A percentile compares a stretch with the other conserved stretches of the same genome.
Evolutionary conservation across 2,888 invertebrate genomes (phyloP).

Genomic region (Oegoconia quadripuncta): DNA sequence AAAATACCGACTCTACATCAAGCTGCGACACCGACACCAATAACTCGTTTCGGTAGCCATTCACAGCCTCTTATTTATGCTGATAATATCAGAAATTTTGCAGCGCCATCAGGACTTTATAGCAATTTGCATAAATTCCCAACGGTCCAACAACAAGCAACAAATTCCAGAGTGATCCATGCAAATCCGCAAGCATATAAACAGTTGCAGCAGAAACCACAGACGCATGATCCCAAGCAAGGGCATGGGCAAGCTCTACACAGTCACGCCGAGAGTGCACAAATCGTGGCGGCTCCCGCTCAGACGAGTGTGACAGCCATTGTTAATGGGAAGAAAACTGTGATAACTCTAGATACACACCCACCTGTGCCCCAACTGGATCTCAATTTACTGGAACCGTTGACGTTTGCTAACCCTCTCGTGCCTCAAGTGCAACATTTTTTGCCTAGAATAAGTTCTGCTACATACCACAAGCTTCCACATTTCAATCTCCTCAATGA

Average conservation of each 20-base stretch:
- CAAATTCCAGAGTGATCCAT: slow-evolving; percentile 23
- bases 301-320: slow-evolving; percentile 49
- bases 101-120: slow-evolving; percentile 29
- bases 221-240: slow-evolving; percentile 8
- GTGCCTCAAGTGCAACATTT: slow-evolving; percentile 73
- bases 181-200: slow-evolving; percentile 36
- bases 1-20: slow-evolving; percentile 45
- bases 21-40: slow-evolving; percentile 33
- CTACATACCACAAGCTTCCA: slow-evolving; percentile 53
- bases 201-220: slow-evolving; percentile 31
- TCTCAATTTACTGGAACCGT: slow-evolving; percentile 61
- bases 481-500: slow-evolving; percentile 31
- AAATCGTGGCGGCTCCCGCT: slow-evolving; percentile 39
- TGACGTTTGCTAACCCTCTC: slow-evolving; percentile 65
- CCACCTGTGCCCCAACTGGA: slow-evolving; percentile 59
- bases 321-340: slow-evolving; percentile 55
- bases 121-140: slow-evolving; percentile 24
- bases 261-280: slow-evolving; percentile 28
- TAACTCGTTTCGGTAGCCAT: slow-evolving; percentile 33
- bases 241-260: slow-evolving; percentile 16
- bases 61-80: slow-evolving; percentile 45
- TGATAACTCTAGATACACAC: slow-evolving; percentile 53
- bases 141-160: slow-evolving; percentile 40
- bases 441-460: slow-evolving; percentile 57
- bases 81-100: slow-evolving; percentile 37